phyloP scores from a whole-genome alignment of 2,113 vertebrate genomes.

The Datnioides undecimradiatus region DNA sequence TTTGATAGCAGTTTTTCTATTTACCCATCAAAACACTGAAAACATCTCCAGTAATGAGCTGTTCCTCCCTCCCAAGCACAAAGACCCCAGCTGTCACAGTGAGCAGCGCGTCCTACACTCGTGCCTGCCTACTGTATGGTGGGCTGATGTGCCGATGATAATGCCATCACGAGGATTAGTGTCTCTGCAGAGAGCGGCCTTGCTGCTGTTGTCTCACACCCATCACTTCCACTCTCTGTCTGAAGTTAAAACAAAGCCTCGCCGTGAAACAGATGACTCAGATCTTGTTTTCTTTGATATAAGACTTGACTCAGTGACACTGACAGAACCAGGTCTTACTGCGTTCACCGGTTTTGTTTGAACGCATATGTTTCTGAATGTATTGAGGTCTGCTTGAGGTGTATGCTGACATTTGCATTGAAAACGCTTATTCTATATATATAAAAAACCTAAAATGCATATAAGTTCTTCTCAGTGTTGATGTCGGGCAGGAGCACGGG shows the following conservation, averaged over 20 bases:
- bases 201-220: constrained; percentile 59
- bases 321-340: constrained; percentile 70
- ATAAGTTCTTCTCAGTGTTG: neutral
- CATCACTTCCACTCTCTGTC: constrained; percentile 65
- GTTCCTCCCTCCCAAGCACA: constrained; percentile 70
- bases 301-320: constrained; percentile 64
- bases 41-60: constrained; percentile 79
- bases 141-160: constrained; percentile 74
- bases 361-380: constrained; percentile 15
- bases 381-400: neutral
- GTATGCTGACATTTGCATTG: neutral
- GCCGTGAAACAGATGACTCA: constrained; percentile 59
- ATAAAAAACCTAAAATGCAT: too few species aligned
- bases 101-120: constrained; percentile 46
- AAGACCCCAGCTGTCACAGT: constrained; percentile 76
- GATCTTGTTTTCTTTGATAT: constrained; percentile 71
- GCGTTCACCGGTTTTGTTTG: constrained; percentile 18
- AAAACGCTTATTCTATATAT: neutral
- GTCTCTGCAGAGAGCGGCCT: constrained; percentile 65
- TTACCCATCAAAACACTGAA: constrained; percentile 77
- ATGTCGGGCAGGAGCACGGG: neutral
- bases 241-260: constrained; percentile 72
- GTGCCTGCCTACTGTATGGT: constrained; percentile 61
- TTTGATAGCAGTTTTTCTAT: constrained; percentile 75
- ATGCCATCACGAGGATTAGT: constrained; percentile 74